These are phyloP conservation scores for Thripadectes ignobilis DNA, from an alignment of 2,797 vertebrate species.

Conservation along the genomic window DNA sequence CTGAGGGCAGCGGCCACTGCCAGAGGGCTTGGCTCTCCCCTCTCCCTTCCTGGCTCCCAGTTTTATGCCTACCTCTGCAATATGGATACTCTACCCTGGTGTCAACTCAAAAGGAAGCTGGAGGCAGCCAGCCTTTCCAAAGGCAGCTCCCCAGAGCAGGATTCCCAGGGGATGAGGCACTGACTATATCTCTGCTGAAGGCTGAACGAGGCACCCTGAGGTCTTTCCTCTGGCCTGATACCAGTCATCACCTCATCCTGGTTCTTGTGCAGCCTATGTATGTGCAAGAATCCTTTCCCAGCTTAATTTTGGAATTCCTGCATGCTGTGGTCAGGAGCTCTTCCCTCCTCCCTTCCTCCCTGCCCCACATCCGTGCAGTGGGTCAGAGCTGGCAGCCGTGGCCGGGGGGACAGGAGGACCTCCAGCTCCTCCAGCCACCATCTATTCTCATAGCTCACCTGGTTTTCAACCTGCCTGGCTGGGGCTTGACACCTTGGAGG, in stretches of 20 bases:
- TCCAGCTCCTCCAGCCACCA: neutral
- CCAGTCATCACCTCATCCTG: neutral
- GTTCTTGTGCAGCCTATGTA: neutral
- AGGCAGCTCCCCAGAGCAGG: neutral
- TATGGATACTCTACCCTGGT: neutral
- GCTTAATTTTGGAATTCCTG: neutral
- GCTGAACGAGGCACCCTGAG: neutral
- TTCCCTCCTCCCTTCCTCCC: neutral
- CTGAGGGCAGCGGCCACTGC: neutral
- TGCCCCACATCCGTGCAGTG: neutral
- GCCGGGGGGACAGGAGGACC: neutral
- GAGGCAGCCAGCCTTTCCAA: neutral
- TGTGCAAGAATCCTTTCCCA: neutral
- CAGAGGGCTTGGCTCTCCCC: neutral
- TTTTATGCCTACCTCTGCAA: neutral
- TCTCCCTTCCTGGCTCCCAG: neutral
- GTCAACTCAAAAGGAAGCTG: neutral
- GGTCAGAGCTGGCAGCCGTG: neutral
- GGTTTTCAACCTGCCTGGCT: neutral
- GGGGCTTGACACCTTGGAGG: neutral
- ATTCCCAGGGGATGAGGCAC: accelerated
- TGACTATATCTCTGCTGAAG: neutral
- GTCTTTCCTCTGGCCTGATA: neutral
- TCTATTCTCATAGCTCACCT: neutral
- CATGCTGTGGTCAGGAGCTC: neutral